Percentiles rank a stretch among this genome's conserved stretches.
phyloP scores from a whole-genome alignment of 2,797 vertebrate genomes.

The Dallia pectoralis region DNA sequence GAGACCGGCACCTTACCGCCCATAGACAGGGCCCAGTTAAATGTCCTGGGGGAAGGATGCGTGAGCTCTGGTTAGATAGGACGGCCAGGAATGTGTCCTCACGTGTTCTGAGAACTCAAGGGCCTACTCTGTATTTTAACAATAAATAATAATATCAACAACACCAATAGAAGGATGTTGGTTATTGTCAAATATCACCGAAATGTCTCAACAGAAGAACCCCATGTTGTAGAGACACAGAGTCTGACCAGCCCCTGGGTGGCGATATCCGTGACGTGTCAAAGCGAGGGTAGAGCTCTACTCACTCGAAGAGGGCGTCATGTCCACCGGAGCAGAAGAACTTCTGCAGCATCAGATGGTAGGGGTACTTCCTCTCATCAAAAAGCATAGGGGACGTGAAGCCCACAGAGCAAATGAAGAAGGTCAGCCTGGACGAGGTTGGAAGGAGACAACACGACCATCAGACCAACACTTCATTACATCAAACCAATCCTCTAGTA shows the following conservation, averaged over 20 bases:
- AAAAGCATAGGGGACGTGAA: slow-evolving; percentile 97
- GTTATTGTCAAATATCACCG: too few relatives aligned
- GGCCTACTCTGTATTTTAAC: too few relatives aligned
- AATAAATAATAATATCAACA: too few relatives aligned
- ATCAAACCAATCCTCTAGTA: too few relatives aligned
- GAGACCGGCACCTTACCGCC: slow-evolving; percentile 91
- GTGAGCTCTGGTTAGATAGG: neutral
- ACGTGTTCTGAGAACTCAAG: neutral
- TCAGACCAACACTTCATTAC: too few relatives aligned
- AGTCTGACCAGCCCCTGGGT: too few relatives aligned
- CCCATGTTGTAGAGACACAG: too few relatives aligned
- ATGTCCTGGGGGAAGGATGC: slow-evolving; percentile 76
- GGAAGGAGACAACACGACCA: too few relatives aligned
- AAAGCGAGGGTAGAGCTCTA: neutral
- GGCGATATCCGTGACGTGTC: too few relatives aligned
- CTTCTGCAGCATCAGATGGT: slow-evolving; percentile 97
- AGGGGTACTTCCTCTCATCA: slow-evolving; percentile 95
- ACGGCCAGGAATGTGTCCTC: neutral
- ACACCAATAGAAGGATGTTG: too few relatives aligned
- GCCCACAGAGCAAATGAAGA: slow-evolving; percentile 97
- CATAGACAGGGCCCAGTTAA: slow-evolving; percentile 97
- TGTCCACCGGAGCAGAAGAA: slow-evolving; percentile 96
- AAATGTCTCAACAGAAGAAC: too few relatives aligned
- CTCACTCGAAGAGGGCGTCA: slow-evolving; percentile 96
- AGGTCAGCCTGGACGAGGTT: slow-evolving; percentile 80